These are phyloP conservation scores for Diglossa cyanea DNA, from an alignment of 2,797 vertebrate genomes.

Conservation along the genomic window DNA sequence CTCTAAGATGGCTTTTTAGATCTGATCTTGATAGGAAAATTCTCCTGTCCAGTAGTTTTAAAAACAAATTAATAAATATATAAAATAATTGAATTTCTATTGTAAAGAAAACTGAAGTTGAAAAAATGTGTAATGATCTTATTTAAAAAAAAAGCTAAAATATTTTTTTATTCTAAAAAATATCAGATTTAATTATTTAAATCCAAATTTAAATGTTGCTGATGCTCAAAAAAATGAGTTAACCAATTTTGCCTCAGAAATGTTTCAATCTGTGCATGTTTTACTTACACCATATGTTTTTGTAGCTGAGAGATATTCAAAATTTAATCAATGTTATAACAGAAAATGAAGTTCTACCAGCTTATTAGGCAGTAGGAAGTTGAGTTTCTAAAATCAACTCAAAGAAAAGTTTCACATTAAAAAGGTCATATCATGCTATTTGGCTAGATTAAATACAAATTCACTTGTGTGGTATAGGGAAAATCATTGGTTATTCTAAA, in stretches of 20 bases:
- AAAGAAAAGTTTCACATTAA: background rate
- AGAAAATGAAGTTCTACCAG: background rate
- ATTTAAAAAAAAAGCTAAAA: background rate
- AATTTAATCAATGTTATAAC: background rate
- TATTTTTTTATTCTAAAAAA: slow-evolving; percentile 8
- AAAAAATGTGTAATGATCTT: background rate
- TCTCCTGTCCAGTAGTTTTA: background rate
- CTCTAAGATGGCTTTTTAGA: background rate
- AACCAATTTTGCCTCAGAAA: slow-evolving; percentile 13
- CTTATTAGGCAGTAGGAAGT: background rate
- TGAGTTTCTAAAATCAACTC: background rate
- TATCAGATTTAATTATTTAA: slow-evolving; percentile 29
- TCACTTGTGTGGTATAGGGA: background rate
- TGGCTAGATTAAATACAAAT: background rate
- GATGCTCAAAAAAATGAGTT: background rate
- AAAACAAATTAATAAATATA: background rate
- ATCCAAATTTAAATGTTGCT: slow-evolving; percentile 3
- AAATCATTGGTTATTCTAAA: background rate
- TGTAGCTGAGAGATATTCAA: slow-evolving; percentile 9
- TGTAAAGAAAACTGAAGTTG: background rate
- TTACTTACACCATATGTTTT: slow-evolving; percentile 41
- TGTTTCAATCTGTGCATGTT: slow-evolving; percentile 52
- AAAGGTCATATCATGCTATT: background rate
- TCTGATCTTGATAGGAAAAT: background rate
- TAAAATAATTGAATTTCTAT: background rate